Base-by-base conservation (phyloP, 35 echinoderm and acorn worm genomes). In the Strongylocentrotus purpuratus region DNA sequence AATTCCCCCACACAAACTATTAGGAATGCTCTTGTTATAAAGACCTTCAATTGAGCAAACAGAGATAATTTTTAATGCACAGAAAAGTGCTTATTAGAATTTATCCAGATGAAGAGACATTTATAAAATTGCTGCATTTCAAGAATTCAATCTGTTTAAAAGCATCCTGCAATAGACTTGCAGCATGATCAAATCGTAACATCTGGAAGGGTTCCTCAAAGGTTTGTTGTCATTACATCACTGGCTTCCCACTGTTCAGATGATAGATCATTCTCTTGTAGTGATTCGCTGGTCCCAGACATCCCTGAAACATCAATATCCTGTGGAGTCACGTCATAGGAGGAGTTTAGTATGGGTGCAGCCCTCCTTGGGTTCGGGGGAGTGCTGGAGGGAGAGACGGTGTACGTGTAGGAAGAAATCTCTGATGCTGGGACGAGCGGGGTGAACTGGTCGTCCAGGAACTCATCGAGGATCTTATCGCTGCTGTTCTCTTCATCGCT, bases 321-420 rank as follows among this genome's bases (percentile, higher is more conserved):
- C 22, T 17, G 10, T 0, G 47, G 91, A 58, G 50, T 47, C n/a
- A 93, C 48, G n/a, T 58, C 91, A 58, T 93, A 58, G 46, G n/a
- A n/a, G n/a, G 33, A 20, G 28, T 11, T 32, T 5, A 50, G 48
- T 11, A 31, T 58, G 9, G 91, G 91, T 33, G 91, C 91, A 0
- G 91, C 45, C 31, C 91, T 33, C 48, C 48, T 93, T 46, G 91
- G 91, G 91, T 93, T 93, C 15, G 91, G 91, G 45, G 91, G 91
- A 11, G 91, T 93, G 48, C 91, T 93, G 45, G 91, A 47, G 10
- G 48, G 46, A 11, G 91, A 93, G 25, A 55, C n/a, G 15, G 91
- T 93, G 48, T 93, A 50, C 12, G 91, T n/a, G 47, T 47, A 50
- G 91, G 91, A 93, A 4, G 91, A 93, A 14, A 58, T 58, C 31